Base-by-base conservation (phyloP, 2,888 invertebrate species). In the Chaitophorus viminalis region DNA sequence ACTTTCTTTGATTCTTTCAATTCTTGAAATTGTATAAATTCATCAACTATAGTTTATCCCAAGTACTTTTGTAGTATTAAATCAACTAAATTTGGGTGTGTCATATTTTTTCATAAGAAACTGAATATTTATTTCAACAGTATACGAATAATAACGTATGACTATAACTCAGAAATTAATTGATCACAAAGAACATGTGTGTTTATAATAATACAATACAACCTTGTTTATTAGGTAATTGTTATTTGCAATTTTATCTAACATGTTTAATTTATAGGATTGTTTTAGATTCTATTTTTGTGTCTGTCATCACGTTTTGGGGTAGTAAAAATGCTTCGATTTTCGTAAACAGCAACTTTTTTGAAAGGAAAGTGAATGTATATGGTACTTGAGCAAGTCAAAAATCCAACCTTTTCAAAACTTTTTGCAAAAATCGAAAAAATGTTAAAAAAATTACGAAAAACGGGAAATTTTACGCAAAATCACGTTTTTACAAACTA, bases 1-100 rank as follows among this genome's bases (percentile, higher is more conserved):
- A n/a, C n/a, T n/a, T n/a, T n/a, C n/a, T n/a, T n/a, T 39, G n/a
- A n/a, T 75, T 39, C 36, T 39, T 39, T 75, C 25, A 75, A 31
- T 39, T 39, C 39, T 75, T 75, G 75, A 75, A 75, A 75, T 39
- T 75, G n/a, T n/a, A 75, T 75, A 39, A 75, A n/a, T 6, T 75
- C 75, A n/a, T 75, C 75, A 39, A 75, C 39, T 39, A n/a, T 75
- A 25, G 25, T 75, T n/a, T 25, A 39, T 1, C 36, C 36, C 25
- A 36, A 74, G 11, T 74, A 74, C 36, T 21, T 74, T 75, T 39
- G 2, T 5, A 75, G 39, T 39, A 75, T 75, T 75, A 39, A 75
- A n/a, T 75, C 39, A 75, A 75, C 39, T n/a, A 25, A 39, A n/a
- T 36, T 39, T 25, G 0, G 2, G n/a, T 39, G 39, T 0, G 39